Conservation (phyloP, 2,113 vertebrate genomes). For the Noctilio leporinus region DNA sequence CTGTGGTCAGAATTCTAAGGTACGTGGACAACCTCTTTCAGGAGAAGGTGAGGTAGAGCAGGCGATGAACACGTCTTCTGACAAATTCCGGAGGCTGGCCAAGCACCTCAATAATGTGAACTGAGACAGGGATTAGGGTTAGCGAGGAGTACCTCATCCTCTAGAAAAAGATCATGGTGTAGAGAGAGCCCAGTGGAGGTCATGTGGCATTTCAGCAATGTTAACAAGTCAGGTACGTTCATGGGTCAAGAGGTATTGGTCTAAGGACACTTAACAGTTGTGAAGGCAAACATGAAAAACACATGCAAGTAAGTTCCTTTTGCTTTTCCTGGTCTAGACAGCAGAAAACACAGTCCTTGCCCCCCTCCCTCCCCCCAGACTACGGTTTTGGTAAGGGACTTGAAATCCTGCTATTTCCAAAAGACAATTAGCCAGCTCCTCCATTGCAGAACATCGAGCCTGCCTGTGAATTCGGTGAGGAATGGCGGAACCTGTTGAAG, state of each 20-base stretch:
- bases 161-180: neutral
- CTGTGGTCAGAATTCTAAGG: neutral
- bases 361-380: too few species aligned
- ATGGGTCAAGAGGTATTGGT: neutral
- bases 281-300: neutral
- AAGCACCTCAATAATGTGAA: neutral
- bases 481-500: slow-evolving; percentile 26
- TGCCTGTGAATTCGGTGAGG: slow-evolving; percentile 2
- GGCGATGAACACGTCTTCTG: neutral
- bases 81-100: neutral
- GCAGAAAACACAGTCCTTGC: neutral
- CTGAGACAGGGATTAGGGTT: neutral
- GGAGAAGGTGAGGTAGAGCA: neutral
- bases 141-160: too few species aligned
- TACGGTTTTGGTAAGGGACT: neutral
- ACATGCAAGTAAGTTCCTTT: neutral
- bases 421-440: slow-evolving; percentile 18
- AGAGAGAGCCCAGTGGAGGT: neutral
- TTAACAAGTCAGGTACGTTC: neutral
- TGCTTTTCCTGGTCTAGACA: neutral
- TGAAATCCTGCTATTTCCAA: neutral
- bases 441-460: neutral
- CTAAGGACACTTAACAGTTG: neutral
- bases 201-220: neutral
- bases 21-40: neutral